Conservation (phyloP, 2,888 invertebrate species). For the Himalopsyche japonica region DNA sequence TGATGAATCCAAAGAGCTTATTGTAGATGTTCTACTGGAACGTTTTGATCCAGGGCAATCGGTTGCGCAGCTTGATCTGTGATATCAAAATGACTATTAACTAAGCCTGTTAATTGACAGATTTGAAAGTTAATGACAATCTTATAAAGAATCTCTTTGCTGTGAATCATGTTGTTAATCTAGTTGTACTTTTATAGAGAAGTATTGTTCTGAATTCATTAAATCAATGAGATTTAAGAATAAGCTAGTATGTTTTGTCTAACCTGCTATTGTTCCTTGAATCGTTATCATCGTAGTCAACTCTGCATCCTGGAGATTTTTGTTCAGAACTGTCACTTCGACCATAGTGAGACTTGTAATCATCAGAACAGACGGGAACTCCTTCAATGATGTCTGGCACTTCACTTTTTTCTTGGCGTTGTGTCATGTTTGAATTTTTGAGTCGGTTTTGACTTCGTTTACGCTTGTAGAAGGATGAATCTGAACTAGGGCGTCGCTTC, state of each 20-base stretch:
- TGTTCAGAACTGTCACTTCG: conserved; percentile 46
- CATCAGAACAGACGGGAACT: conserved; percentile 56
- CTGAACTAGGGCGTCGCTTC: conserved; percentile 53
- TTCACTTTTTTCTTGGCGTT: conserved; percentile 56
- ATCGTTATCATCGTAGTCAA: conserved; percentile 43
- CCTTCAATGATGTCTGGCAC: conserved; percentile 60
- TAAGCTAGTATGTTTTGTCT: background rate
- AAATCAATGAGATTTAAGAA: background rate
- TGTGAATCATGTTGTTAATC: too few species aligned
- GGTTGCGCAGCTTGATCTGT: conserved; percentile 23
- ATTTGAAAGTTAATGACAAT: too few species aligned
- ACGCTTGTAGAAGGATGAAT: conserved; percentile 51
- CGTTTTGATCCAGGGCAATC: conserved; percentile 50
- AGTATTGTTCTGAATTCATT: background rate
- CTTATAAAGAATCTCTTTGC: background rate
- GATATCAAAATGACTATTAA: background rate
- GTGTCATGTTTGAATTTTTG: conserved; percentile 47
- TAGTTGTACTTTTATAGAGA: too few species aligned
- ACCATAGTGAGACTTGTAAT: conserved; percentile 47
- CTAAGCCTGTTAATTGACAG: too few species aligned
- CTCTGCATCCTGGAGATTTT: conserved; percentile 44
- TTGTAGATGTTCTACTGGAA: conserved; percentile 55
- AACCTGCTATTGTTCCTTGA: conserved; percentile 22
- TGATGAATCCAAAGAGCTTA: conserved; percentile 56
- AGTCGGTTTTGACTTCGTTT: conserved; percentile 52